phyloP scores from a whole-genome alignment of 2,113 vertebrate genomes.

The Campylomormyrus tamandua region DNA sequence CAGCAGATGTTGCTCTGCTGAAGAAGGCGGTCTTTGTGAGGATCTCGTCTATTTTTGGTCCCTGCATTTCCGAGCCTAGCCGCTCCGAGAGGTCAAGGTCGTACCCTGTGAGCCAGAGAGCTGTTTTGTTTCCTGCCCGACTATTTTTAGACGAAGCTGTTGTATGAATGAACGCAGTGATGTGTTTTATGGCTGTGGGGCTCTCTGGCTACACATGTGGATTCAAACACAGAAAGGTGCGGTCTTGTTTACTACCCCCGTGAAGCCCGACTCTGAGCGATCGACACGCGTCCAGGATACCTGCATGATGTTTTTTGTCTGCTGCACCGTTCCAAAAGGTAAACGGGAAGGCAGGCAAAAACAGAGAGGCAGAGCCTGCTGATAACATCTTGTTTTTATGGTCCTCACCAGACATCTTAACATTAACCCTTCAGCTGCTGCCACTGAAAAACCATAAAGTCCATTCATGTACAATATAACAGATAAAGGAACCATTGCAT shows the following conservation, averaged over 20 bases:
- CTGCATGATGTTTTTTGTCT: background rate
- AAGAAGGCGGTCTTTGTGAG: slow-evolving; percentile 69
- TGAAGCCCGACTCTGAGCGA: background rate
- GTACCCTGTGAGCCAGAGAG: slow-evolving; percentile 49
- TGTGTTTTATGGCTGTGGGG: slow-evolving; percentile 59
- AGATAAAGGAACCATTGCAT: background rate
- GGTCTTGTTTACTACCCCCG: background rate
- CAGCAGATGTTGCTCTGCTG: slow-evolving; percentile 62
- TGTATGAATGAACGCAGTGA: slow-evolving; percentile 56
- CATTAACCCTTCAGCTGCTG: background rate
- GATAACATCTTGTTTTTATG: background rate
- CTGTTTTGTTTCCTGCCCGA: slow-evolving; percentile 55
- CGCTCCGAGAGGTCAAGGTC: slow-evolving; percentile 46
- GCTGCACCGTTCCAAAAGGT: background rate
- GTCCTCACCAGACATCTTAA: background rate
- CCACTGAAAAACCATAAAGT: background rate
- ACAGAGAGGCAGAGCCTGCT: background rate
- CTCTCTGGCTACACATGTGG: slow-evolving; percentile 42
- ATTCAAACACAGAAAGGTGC: slow-evolving; percentile 35
- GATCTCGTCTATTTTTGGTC: slow-evolving; percentile 62
- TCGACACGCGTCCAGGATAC: background rate
- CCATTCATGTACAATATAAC: background rate
- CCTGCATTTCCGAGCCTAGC: slow-evolving; percentile 55
- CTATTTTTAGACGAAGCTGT: slow-evolving; percentile 70
- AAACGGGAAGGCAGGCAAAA: background rate